Conservation (phyloP, 2,113 vertebrate genomes). For the Desmodus rotundus region DNA sequence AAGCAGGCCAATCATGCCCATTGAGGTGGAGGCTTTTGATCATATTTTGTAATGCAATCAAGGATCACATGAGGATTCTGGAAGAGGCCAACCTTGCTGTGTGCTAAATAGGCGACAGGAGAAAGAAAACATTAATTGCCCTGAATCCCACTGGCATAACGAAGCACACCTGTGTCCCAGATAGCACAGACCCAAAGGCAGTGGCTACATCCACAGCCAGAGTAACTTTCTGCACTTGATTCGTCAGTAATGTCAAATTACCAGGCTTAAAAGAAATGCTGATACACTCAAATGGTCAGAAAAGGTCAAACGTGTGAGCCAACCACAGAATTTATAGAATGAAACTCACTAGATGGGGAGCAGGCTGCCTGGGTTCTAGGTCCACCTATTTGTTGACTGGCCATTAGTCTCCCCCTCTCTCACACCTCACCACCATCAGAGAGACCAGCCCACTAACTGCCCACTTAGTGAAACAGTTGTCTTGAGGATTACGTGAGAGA, state of each 20-base stretch:
- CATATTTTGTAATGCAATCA: conserved; percentile 83
- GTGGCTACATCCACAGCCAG: neutral
- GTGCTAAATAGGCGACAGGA: conserved; percentile 77
- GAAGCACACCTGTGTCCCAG: conserved; percentile 69
- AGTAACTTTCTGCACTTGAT: conserved; percentile 6
- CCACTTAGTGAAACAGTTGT: neutral
- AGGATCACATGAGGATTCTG: conserved; percentile 81
- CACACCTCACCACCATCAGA: no score
- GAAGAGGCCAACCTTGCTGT: conserved; percentile 55
- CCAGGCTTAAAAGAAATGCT: neutral
- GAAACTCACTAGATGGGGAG: neutral
- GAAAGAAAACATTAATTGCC: conserved; percentile 76
- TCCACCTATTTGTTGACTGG: neutral
- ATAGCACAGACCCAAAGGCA: conserved; percentile 32
- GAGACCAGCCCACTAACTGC: neutral
- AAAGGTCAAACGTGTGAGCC: neutral
- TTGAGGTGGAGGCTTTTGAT: conserved; percentile 83
- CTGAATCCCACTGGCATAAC: conserved; percentile 66
- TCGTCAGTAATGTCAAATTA: conserved; percentile 41
- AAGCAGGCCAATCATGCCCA: conserved; percentile 80
- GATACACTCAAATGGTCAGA: neutral
- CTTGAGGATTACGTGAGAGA: neutral
- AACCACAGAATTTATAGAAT: neutral
- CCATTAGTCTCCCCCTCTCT: neutral
- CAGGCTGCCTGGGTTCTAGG: neutral